Evolutionary conservation across 2,888 invertebrate genomes (phyloP).

Genomic region (Piscicola geometra): DNA sequence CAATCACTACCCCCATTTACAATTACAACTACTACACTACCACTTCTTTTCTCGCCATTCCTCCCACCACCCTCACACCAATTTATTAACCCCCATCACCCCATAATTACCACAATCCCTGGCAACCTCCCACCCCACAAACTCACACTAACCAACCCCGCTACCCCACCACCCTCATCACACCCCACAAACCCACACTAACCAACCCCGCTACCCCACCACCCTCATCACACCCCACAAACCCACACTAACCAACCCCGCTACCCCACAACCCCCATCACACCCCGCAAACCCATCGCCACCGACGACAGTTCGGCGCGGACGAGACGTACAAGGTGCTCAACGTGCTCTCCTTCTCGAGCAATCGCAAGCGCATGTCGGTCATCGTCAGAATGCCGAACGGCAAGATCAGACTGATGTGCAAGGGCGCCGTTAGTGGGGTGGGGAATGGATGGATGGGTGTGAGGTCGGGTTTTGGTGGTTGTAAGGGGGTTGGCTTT

Average conservation of each 20-base stretch:
- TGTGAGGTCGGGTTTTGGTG: too few relatives aligned
- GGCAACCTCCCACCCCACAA: background rate
- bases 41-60: too few relatives aligned
- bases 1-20: background rate
- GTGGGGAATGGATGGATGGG: background rate
- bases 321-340: conserved; percentile 71
- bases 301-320: conserved; percentile 60
- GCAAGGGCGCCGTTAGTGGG: conserved; percentile 72
- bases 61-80: too few relatives aligned
- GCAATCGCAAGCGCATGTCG: conserved; percentile 87
- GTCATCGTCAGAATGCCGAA: conserved; percentile 80
- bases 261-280: conserved; percentile 4
- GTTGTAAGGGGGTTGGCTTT: too few relatives aligned
- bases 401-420: conserved; percentile 64
- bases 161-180: background rate
- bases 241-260: too few relatives aligned
- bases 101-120: too few relatives aligned
- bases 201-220: background rate
- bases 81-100: too few relatives aligned
- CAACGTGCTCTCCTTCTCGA: conserved; percentile 88
- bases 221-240: background rate
- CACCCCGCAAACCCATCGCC: background rate
- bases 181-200: background rate
- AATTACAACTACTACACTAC: background rate
- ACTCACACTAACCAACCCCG: background rate